Percentiles rank a stretch among this genome's conserved stretches.
These are phyloP conservation scores for Heliconius nattereri DNA, from an alignment of 1,140 invertebrate genomes.

Conservation along the genomic window DNA sequence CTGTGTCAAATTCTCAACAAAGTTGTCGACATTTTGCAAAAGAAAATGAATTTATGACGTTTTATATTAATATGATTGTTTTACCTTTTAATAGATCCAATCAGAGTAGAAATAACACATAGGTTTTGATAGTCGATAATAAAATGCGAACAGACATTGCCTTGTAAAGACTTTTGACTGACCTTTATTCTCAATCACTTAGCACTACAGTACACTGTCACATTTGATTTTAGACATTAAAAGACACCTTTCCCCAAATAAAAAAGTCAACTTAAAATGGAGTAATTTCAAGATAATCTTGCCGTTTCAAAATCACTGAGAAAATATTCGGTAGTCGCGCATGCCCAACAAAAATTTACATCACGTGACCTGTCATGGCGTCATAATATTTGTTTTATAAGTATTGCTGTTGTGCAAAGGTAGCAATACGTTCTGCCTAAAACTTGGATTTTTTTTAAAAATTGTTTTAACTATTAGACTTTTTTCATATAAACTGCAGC, in stretches of 20 bases:
- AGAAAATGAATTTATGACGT: neutral
- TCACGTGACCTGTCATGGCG: constrained; percentile 81
- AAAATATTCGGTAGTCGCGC: constrained; percentile 74
- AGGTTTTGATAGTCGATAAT: constrained; percentile 49
- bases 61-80: neutral
- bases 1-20: constrained; percentile 41
- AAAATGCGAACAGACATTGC: constrained; percentile 62
- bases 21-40: constrained; percentile 13
- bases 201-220: constrained; percentile 56
- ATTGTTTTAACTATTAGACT: too few relatives aligned
- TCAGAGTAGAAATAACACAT: constrained; percentile 47
- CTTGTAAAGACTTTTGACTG: constrained; percentile 56
- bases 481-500: too few relatives aligned
- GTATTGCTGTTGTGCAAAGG: constrained; percentile 1
- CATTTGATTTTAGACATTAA: constrained; percentile 44
- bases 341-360: constrained; percentile 80
- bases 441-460: neutral
- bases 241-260: constrained; percentile 30
- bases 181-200: constrained; percentile 67
- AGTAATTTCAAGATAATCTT: constrained; percentile 59
- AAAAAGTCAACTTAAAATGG: constrained; percentile 42
- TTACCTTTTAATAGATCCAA: constrained; percentile 26
- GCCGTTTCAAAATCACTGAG: constrained; percentile 72
- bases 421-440: constrained; percentile 16
- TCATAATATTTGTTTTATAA: constrained; percentile 45